phyloP scores from a whole-genome alignment of 1,140 invertebrate genomes.

The Lordiphosa collinella region DNA sequence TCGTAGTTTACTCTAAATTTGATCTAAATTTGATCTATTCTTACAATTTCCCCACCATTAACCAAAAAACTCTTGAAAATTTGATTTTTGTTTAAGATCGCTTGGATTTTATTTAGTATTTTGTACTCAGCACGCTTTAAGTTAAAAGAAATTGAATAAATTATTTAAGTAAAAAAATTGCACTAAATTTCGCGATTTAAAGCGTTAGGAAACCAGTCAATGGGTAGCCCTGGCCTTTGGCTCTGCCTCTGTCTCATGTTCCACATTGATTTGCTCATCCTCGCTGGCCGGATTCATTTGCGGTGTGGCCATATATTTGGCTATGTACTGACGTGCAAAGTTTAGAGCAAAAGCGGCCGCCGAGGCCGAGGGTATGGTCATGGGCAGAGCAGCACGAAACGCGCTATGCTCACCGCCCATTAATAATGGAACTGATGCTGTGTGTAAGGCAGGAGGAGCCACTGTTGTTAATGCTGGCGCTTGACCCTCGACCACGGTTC shows the following conservation, averaged over 20 bases:
- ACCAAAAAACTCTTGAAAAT: slow-evolving; percentile 71
- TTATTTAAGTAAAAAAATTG: slow-evolving; percentile 61
- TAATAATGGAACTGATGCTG: slow-evolving; percentile 80
- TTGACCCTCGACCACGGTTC: slow-evolving; percentile 4
- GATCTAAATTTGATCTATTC: too few relatives aligned
- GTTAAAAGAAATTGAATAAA: slow-evolving; percentile 58
- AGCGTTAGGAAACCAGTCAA: slow-evolving; percentile 54
- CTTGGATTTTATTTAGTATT: slow-evolving; percentile 64
- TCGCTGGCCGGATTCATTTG: slow-evolving; percentile 57
- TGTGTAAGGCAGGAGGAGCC: slow-evolving; percentile 63
- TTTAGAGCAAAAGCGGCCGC: slow-evolving; percentile 80
- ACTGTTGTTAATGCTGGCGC: slow-evolving; percentile 18
- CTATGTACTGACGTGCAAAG: slow-evolving; percentile 80
- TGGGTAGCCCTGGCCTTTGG: slow-evolving; percentile 1
- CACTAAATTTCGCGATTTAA: slow-evolving; percentile 60
- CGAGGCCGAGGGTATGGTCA: slow-evolving; percentile 64
- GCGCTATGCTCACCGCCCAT: slow-evolving; percentile 94
- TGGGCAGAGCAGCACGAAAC: slow-evolving; percentile 84
- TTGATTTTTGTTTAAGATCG: slow-evolving; percentile 27
- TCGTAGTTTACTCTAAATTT: too few relatives aligned
- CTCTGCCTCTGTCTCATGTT: slow-evolving; percentile 82
- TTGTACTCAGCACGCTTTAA: slow-evolving; percentile 62
- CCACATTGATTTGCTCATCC: slow-evolving; percentile 89
- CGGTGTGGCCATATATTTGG: slow-evolving; percentile 50
- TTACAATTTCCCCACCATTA: slow-evolving; percentile 45